Evolutionary conservation across 2,113 vertebrate species (phyloP), one percentile per base, ranked within the genome.

Genomic region (Eulacestoma nigropectus): DNA sequence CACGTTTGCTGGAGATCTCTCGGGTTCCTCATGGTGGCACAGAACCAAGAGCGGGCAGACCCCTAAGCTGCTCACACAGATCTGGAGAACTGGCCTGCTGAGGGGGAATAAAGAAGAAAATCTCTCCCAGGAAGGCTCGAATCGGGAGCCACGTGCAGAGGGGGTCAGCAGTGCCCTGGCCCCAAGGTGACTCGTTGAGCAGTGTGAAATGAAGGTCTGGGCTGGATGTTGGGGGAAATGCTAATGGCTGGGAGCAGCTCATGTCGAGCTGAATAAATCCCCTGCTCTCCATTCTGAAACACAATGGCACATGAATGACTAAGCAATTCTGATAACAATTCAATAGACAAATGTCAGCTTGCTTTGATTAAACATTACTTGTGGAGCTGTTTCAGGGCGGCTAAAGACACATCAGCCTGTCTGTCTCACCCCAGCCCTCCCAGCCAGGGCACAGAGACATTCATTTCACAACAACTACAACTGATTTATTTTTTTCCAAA

Each of bases 281-380:
- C 73, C 94, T 74, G 89, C 84, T 95, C 87, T 94, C 94, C 22
- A 2, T 63, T 56, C 95, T 53, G 73, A 81, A 46, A 84, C 93
- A 95, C 95, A 96, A 95, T 95, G 93, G 89, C 86, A 96, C 87
- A 92, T 81, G 93, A 78, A 60, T 90, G 97, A 97, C 95, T 96
- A 94, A 95, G 96, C 97, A 90, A 55, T 90, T 75, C 87, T 37
- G 86, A 97, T 97, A 95, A 96, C 95, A 94, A 97, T 97, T 96
- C 97, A 95, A 57, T 37, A 95, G 94, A 96, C 94, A 95, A 97
- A 95, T 77, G 95, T 94, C 97, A 96, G 93, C 92, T 91, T 94
- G 89, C 94, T 95, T 97, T 65, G 74, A 96, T 76, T 86, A 90
- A 96, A 94, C 89, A 81, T 87, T 85, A 90, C 84, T 94, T 90